Conservation (phyloP, 2,797 vertebrate species). For the Poeciliopsis turneri region DNA sequence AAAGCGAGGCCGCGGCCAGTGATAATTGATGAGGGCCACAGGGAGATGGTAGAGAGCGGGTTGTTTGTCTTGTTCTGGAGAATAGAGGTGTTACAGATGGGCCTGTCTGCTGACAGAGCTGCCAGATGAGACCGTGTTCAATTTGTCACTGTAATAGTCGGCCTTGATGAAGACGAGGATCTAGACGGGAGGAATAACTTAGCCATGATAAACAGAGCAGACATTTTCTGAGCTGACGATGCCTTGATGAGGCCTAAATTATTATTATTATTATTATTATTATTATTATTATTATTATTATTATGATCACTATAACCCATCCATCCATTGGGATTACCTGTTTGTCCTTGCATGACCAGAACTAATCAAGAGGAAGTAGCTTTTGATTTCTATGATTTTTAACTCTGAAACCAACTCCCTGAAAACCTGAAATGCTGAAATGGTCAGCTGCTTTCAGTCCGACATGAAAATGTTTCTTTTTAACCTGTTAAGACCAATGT, state of each 20-base stretch:
- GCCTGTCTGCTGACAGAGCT: slow-evolving; percentile 58
- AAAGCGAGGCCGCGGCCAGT: slow-evolving; percentile 22
- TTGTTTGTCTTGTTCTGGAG: slow-evolving; percentile 64
- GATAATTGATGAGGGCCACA: slow-evolving; percentile 65
- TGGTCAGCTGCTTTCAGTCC: background rate
- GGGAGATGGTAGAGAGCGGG: slow-evolving; percentile 45
- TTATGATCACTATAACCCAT: background rate
- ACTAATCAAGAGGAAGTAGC: background rate
- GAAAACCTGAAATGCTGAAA: background rate
- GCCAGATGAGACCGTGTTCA: slow-evolving; percentile 43
- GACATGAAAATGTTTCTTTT: background rate
- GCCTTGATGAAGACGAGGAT: slow-evolving; percentile 63
- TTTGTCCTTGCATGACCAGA: background rate
- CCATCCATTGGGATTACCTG: background rate
- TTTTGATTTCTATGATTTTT: background rate
- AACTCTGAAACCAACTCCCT: background rate
- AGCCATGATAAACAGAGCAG: background rate
- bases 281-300: background rate
- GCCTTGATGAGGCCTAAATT: background rate
- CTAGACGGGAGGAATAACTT: slow-evolving; percentile 23
- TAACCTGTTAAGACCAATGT: background rate
- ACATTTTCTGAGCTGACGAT: background rate
- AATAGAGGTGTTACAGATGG: slow-evolving; percentile 32
- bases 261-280: background rate
- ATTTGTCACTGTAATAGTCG: slow-evolving; percentile 58